Conservation (phyloP, 2,888 invertebrate species). For the Oxycera nigricornis region DNA sequence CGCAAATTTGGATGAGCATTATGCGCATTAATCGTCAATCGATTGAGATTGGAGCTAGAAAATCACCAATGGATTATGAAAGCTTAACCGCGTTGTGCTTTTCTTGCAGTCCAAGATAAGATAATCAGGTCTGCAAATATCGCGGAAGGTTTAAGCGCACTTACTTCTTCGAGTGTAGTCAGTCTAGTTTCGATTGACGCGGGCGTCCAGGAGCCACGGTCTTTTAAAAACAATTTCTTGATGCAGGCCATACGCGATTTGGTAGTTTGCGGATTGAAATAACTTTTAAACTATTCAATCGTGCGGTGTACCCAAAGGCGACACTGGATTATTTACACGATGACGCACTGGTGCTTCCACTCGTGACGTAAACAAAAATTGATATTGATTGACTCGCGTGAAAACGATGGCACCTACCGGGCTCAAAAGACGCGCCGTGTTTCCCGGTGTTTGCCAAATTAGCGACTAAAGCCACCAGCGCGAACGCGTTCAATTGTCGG, state of each 20-base stretch:
- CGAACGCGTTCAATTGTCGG: neutral
- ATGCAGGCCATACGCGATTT: slow-evolving; percentile 23
- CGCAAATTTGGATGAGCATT: too few species aligned
- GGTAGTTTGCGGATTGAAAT: neutral
- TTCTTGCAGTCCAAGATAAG: neutral
- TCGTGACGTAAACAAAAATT: neutral
- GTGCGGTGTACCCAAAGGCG: neutral
- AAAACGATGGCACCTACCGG: too few species aligned
- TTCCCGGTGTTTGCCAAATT: neutral
- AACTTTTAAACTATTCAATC: neutral
- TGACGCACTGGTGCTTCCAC: neutral
- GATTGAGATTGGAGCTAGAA: too few species aligned
- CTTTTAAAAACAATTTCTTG: slow-evolving; percentile 21
- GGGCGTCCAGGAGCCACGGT: slow-evolving; percentile 31
- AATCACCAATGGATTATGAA: too few species aligned
- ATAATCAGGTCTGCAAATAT: too few species aligned
- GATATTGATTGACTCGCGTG: neutral
- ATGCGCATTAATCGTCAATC: too few species aligned
- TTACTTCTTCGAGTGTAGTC: slow-evolving; percentile 10
- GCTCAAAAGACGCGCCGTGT: neutral
- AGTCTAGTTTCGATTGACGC: neutral
- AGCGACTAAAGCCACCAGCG: neutral
- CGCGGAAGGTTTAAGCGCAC: neutral
- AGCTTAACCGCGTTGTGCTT: too few species aligned
- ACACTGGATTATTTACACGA: neutral